phyloP scores from a whole-genome alignment of 2,113 vertebrate species.

The Megaceryle torquata region DNA sequence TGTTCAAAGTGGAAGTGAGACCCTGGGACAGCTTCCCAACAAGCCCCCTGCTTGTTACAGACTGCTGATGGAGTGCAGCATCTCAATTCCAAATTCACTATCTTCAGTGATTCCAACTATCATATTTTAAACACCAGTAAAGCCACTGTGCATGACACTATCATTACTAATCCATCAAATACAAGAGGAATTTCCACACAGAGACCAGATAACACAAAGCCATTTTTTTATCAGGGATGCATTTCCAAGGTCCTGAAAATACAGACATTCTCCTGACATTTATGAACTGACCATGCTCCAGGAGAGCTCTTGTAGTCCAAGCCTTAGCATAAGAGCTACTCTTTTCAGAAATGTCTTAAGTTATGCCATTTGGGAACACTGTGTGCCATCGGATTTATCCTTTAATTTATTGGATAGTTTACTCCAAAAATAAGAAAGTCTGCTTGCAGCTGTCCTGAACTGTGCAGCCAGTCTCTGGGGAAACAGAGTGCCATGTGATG shows the following conservation, averaged over 20 bases:
- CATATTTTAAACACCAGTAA: background rate
- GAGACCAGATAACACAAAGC: background rate
- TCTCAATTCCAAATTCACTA: background rate
- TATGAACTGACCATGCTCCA: background rate
- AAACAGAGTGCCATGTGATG: background rate
- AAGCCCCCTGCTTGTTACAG: background rate
- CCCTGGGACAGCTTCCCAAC: background rate
- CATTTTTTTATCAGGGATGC: background rate
- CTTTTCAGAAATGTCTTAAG: background rate
- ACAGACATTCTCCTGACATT: background rate
- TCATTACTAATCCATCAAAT: background rate
- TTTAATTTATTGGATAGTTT: background rate
- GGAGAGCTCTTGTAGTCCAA: background rate
- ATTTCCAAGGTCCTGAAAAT: background rate
- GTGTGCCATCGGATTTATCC: background rate
- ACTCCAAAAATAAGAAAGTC: background rate
- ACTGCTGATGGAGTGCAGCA: accelerated
- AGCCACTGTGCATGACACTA: accelerated
- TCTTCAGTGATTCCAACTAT: background rate
- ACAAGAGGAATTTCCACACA: background rate
- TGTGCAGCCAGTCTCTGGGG: accelerated
- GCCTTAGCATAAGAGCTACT: background rate
- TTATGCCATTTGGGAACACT: background rate
- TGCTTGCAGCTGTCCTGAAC: background rate
- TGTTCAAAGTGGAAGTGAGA: background rate